Evolutionary conservation across 2,113 vertebrate species (phyloP).

Genomic region (Cheirogaleus medius): DNA sequence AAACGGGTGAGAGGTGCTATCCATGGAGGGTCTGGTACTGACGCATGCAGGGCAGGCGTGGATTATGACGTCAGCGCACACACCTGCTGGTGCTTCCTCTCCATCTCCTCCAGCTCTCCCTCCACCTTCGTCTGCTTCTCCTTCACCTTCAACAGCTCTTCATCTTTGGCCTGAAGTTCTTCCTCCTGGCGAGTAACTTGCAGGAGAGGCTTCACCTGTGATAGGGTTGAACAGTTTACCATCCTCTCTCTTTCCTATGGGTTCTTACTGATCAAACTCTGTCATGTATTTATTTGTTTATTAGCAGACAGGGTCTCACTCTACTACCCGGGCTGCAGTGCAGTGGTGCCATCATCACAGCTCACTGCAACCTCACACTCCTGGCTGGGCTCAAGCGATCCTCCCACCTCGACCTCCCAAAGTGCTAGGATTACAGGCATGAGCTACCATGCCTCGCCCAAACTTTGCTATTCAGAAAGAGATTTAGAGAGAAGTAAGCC

Average conservation of each 20-base stretch:
- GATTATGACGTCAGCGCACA: not conserved
- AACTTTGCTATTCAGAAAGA: not conserved
- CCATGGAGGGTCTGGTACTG: accelerated
- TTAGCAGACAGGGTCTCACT: no score
- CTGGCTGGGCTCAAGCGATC: no score
- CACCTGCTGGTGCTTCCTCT: conserved; percentile 98
- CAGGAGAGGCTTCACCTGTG: conserved; percentile 97
- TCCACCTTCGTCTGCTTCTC: conserved; percentile 97
- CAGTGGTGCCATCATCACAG: no score
- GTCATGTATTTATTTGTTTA: not conserved
- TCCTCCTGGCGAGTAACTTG: conserved; percentile 99
- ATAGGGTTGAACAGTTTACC: not conserved
- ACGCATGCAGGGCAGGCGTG: accelerated
- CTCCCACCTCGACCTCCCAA: no score
- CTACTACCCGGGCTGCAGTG: no score
- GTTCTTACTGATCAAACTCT: accelerated
- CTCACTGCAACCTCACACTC: no score
- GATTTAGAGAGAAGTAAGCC: accelerated
- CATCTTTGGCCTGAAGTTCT: conserved; percentile 97
- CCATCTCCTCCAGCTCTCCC: conserved; percentile 95
- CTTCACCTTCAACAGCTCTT: conserved; percentile 97
- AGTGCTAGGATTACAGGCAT: no score
- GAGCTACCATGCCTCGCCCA: no score
- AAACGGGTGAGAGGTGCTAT: not conserved
- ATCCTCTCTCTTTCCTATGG: accelerated